Percentiles rank a stretch among this genome's conserved stretches.
phyloP scores from a whole-genome alignment of 2,797 vertebrate genomes.

The Odontamblyopus lacepedii region DNA sequence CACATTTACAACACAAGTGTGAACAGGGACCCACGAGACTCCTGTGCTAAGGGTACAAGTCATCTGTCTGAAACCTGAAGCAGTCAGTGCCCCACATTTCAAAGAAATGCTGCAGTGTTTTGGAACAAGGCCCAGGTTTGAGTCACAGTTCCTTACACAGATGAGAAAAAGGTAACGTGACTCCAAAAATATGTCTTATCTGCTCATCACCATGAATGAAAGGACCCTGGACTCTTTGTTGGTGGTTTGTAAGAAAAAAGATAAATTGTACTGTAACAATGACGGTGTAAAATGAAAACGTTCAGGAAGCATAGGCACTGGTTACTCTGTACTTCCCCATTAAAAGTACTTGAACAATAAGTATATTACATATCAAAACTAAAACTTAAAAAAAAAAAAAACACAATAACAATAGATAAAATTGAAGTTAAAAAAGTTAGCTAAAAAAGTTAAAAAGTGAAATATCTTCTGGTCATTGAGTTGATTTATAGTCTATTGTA shows the following conservation, averaged over 20 bases:
- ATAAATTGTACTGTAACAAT: conserved; percentile 1
- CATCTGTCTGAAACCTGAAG: conserved; percentile 16
- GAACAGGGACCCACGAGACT: neutral
- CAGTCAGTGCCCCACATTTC: conserved; percentile 17
- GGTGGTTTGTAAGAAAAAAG: conserved; percentile 14
- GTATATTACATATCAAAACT: neutral
- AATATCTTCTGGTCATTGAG: neutral
- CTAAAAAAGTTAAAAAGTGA: neutral
- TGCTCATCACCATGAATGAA: conserved; percentile 40
- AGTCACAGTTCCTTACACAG: conserved; percentile 33
- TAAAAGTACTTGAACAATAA: neutral
- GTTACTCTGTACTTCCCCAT: neutral
- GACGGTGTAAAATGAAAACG: neutral
- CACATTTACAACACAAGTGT: conserved; percentile 3
- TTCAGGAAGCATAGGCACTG: neutral
- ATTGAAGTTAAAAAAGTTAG: neutral
- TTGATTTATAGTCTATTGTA: neutral
- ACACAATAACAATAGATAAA: neutral
- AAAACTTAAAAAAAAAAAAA: neutral
- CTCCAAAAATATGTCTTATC: conserved; percentile 35
- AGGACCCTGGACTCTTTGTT: conserved; percentile 31
- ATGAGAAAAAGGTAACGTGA: conserved; percentile 45
- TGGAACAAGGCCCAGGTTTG: conserved; percentile 31
- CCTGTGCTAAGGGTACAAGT: neutral
- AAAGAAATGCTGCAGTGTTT: neutral